Evolutionary conservation across 2,797 vertebrate genomes (phyloP).

Genomic region (Sciurus vulgaris): DNA sequence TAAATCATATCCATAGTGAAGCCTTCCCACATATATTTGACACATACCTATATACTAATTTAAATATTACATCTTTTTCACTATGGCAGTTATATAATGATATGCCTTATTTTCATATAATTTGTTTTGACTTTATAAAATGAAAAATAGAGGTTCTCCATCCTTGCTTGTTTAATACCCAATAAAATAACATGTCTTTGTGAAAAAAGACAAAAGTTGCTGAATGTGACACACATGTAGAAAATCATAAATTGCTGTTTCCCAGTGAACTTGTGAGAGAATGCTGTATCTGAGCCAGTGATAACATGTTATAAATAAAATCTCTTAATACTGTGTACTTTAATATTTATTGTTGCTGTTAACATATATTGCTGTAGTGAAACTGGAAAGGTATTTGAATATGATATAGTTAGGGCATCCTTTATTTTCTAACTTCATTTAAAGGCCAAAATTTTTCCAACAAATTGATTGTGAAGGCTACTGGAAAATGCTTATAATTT

Average conservation of each 20-base stretch:
- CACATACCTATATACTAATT: neutral
- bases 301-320: no score
- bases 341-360: neutral
- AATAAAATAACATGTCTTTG: no score
- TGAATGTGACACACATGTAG: no score
- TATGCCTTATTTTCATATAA: conserved; percentile 22
- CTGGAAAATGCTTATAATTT: conserved; percentile 22
- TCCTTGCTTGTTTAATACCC: neutral
- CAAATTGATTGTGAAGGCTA: conserved; percentile 24
- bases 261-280: no score
- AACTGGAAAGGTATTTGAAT: conserved; percentile 3
- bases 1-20: neutral
- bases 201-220: no score
- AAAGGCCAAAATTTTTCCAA: conserved; percentile 20
- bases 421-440: conserved; percentile 53
- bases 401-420: neutral
- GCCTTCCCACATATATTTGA: neutral
- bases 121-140: conserved; percentile 49
- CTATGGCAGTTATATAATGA: neutral
- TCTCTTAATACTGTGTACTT: neutral
- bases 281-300: no score
- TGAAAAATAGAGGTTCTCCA: neutral
- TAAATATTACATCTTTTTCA: neutral
- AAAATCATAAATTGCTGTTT: no score
- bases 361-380: neutral